phyloP scores from a whole-genome alignment of 2,888 invertebrate species.

The Meiosimyza platycephala region DNA sequence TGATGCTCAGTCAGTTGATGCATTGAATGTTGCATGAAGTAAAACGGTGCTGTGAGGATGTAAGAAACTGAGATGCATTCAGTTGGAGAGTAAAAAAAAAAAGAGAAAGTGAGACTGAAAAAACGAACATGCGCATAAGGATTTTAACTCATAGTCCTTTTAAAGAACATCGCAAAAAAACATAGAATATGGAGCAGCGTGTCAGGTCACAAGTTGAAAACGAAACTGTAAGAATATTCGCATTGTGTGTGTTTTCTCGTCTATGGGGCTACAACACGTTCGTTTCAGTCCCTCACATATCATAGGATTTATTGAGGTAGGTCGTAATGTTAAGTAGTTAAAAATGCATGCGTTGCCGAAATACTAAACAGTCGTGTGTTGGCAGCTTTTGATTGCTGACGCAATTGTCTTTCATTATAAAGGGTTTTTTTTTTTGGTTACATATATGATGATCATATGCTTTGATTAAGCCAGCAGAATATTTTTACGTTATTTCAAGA shows the following conservation, averaged over 20 bases:
- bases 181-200: conserved; percentile 62
- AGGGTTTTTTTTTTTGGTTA: too few relatives aligned
- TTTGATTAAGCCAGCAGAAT: too few relatives aligned
- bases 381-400: conserved; percentile 6
- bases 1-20: conserved; percentile 3
- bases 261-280: conserved; percentile 9
- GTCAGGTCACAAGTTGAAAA: conserved; percentile 54
- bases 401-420: too few relatives aligned
- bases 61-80: too few relatives aligned
- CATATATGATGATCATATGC: too few relatives aligned
- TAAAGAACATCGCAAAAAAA: conserved; percentile 41
- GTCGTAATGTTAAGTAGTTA: conserved; percentile 49
- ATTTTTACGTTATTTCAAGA: too few relatives aligned
- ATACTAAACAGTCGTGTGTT: conserved; percentile 15
- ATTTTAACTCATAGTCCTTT: conserved; percentile 35
- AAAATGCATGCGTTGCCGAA: conserved; percentile 6
- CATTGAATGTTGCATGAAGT: conserved; percentile 1
- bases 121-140: conserved; percentile 45
- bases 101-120: neutral
- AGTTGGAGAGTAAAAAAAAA: too few relatives aligned
- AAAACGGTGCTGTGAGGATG: too few relatives aligned
- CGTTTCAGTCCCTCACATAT: conserved; percentile 2
- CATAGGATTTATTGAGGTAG: conserved; percentile 60
- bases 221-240: neutral
- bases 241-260: neutral